Evolutionary conservation across 2,113 vertebrate species (phyloP).

Genomic region (Vidua chalybeata): DNA sequence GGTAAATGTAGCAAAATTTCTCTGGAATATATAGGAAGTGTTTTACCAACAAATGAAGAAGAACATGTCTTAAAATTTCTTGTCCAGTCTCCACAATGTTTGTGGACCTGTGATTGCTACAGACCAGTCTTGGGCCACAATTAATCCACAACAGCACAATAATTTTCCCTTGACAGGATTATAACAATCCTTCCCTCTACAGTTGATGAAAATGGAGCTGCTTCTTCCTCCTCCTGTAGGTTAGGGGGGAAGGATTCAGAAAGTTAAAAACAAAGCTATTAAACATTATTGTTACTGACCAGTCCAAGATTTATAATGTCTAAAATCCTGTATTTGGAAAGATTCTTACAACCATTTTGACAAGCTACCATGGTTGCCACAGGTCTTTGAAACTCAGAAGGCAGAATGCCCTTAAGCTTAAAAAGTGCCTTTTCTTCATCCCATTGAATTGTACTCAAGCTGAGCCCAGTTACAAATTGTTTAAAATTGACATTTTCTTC

Average conservation of each 20-base stretch:
- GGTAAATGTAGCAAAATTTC: not conserved
- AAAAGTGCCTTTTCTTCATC: slow-evolving; percentile 12
- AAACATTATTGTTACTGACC: not conserved
- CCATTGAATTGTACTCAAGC: not conserved
- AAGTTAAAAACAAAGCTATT: not conserved
- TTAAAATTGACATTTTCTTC: slow-evolving; percentile 22
- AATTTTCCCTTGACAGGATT: not conserved
- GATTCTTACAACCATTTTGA: not conserved
- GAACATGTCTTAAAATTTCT: not conserved
- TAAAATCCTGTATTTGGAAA: not conserved
- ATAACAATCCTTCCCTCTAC: not conserved
- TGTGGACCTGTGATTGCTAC: not conserved
- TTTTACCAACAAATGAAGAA: not conserved
- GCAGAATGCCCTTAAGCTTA: not conserved
- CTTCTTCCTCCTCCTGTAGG: not conserved
- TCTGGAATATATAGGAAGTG: not conserved
- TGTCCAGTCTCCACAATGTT: not conserved
- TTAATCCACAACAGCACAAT: not conserved
- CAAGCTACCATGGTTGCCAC: not conserved
- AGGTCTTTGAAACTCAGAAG: slow-evolving; percentile 32
- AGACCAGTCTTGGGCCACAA: not conserved
- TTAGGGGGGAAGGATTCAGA: not conserved
- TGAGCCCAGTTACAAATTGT: not conserved
- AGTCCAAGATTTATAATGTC: not conserved
- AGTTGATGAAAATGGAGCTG: not conserved